These are phyloP conservation scores for Neotragus moschatus DNA, from an alignment of 2,113 vertebrate species.

Conservation along the genomic window DNA sequence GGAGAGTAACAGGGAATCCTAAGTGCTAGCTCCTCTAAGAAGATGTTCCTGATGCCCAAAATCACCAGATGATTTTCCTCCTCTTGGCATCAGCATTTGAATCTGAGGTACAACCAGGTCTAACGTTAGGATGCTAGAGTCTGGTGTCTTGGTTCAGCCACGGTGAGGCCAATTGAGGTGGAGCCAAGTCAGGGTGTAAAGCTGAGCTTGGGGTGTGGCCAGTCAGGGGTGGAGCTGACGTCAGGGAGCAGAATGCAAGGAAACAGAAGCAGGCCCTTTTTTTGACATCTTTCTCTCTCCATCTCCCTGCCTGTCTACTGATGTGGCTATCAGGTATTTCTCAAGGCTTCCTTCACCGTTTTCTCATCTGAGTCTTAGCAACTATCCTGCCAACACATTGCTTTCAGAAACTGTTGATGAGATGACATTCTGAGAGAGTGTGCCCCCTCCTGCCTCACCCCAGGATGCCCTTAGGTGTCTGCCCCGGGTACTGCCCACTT, in stretches of 20 bases:
- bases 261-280: background rate
- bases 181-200: background rate
- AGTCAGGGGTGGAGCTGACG: background rate
- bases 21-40: background rate
- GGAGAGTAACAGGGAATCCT: background rate
- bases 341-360: background rate
- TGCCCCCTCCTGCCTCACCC: background rate
- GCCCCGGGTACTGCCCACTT: background rate
- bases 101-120: background rate
- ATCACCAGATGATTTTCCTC: background rate
- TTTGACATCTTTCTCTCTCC: background rate
- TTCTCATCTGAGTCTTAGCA: background rate
- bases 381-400: background rate
- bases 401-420: background rate
- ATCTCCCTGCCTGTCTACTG: background rate
- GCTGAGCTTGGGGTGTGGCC: background rate
- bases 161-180: rapidly evolving
- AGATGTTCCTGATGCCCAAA: background rate
- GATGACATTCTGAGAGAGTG: rapidly evolving
- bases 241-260: background rate
- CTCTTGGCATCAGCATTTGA: background rate
- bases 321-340: background rate
- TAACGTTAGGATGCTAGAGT: background rate
- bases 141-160: rapidly evolving
- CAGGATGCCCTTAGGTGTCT: background rate